Percentiles rank a stretch among this genome's conserved stretches.
Evolutionary conservation across 2,797 vertebrate genomes (phyloP).

Genomic region (Sphenodon punctatus): DNA sequence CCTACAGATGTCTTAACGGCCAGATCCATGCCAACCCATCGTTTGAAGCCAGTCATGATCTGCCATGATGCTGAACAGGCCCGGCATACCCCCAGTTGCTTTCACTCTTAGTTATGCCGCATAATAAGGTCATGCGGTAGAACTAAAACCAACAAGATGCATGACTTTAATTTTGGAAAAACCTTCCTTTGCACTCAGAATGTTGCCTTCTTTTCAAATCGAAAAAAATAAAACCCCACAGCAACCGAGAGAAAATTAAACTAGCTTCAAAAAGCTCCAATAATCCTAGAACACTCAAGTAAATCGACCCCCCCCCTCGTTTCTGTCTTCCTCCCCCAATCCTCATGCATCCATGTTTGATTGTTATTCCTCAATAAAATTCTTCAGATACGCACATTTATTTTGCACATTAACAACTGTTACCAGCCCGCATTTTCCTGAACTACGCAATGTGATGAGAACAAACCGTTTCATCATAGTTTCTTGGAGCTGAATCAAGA

Average conservation of each 20-base stretch:
- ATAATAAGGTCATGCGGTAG: conserved; percentile 58
- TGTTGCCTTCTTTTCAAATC: conserved; percentile 73
- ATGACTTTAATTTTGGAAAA: conserved; percentile 71
- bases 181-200: conserved; percentile 72
- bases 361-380: conserved; percentile 48
- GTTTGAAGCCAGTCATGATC: conserved; percentile 40
- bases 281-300: conserved; percentile 19
- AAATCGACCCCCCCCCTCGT: neutral
- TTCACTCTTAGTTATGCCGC: conserved; percentile 62
- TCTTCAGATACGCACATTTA: conserved; percentile 42
- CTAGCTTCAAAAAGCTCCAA: conserved; percentile 47
- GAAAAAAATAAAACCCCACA: conserved; percentile 77
- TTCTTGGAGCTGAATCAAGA: conserved; percentile 63
- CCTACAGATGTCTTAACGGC: conserved; percentile 15
- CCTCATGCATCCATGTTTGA: conserved; percentile 1
- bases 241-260: conserved; percentile 64
- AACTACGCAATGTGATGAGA: conserved; percentile 57
- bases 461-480: conserved; percentile 51
- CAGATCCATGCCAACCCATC: conserved; percentile 49
- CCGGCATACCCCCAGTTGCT: conserved; percentile 36
- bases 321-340: neutral
- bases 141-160: conserved; percentile 59
- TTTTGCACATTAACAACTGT: conserved; percentile 50
- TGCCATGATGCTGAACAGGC: conserved; percentile 39
- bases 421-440: conserved; percentile 33